Conservation (phyloP, 2,113 vertebrate species). For the Labeo catla region DNA sequence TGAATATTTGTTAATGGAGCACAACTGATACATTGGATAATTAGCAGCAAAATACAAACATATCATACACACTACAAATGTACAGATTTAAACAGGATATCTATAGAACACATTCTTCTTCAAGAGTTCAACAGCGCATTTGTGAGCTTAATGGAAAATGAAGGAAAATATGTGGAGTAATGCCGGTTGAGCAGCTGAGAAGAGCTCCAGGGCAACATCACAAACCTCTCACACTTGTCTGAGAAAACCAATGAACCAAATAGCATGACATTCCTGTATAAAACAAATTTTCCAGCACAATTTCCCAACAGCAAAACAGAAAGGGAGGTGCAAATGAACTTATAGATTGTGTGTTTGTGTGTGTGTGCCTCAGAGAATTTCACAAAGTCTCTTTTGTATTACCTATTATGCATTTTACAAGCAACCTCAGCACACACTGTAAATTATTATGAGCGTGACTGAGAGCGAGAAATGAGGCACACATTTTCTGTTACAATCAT, state of each 20-base stretch:
- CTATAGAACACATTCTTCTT: background rate
- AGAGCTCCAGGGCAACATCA: constrained; percentile 27
- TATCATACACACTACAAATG: background rate
- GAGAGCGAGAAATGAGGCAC: constrained; percentile 4
- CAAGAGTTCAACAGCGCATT: background rate
- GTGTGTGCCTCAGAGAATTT: background rate
- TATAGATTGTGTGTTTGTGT: constrained; percentile 1
- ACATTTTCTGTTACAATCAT: constrained; percentile 19
- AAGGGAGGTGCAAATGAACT: background rate
- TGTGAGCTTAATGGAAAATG: background rate
- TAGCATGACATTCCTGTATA: constrained; percentile 31
- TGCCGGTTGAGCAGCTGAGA: background rate
- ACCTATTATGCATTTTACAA: constrained; percentile 1
- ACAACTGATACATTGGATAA: background rate
- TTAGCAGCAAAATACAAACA: background rate
- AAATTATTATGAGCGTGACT: constrained; percentile 18
- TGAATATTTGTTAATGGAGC: constrained; percentile 37
- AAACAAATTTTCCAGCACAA: constrained; percentile 2
- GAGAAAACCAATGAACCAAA: constrained; percentile 11
- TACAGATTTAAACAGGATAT: background rate
- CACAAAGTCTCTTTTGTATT: constrained; percentile 3
- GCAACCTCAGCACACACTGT: background rate
- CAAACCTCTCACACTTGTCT: constrained; percentile 20
- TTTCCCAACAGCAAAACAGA: background rate
- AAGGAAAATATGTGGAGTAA: background rate